Conservation (phyloP, 2,113 vertebrate species). For the Andinoacara biseriatus region DNA sequence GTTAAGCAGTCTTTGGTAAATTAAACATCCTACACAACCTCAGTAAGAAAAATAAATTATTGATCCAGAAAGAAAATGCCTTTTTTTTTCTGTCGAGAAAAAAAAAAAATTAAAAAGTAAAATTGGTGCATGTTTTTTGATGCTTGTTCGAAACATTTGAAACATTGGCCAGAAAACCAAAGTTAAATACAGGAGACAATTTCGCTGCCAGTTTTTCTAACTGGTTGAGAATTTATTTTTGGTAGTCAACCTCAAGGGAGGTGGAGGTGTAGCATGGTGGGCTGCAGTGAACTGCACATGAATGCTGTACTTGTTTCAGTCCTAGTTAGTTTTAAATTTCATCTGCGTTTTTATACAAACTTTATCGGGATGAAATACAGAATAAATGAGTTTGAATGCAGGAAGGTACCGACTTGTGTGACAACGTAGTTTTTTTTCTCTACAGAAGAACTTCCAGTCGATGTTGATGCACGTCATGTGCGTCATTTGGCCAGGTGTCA, state of each 20-base stretch:
- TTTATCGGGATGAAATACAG: not conserved
- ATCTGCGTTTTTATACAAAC: not conserved
- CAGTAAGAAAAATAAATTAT: not conserved
- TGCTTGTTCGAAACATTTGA: not conserved
- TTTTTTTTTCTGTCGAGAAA: not conserved
- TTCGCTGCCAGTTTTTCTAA: slow-evolving; percentile 23
- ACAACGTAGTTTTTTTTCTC: not conserved
- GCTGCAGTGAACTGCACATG: slow-evolving; percentile 34
- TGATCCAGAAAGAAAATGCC: not conserved
- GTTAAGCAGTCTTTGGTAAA: not conserved
- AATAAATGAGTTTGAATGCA: not conserved
- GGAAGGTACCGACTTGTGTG: not conserved
- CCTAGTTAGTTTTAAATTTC: not conserved
- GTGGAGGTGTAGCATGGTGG: slow-evolving; percentile 29
- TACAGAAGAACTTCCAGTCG: not conserved
- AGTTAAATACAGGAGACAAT: slow-evolving; percentile 10
- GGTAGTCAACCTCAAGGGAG: slow-evolving; percentile 34
- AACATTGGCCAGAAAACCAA: not conserved
- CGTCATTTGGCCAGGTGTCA: slow-evolving; percentile 7
- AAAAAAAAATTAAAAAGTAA: not conserved
- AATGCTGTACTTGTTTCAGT: not conserved
- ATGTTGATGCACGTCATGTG: not conserved
- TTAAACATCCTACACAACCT: not conserved
- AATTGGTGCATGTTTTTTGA: not conserved
- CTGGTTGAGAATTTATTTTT: slow-evolving; percentile 51